Conservation (phyloP, 1,140 invertebrate genomes). For the Myzus persicae region DNA sequence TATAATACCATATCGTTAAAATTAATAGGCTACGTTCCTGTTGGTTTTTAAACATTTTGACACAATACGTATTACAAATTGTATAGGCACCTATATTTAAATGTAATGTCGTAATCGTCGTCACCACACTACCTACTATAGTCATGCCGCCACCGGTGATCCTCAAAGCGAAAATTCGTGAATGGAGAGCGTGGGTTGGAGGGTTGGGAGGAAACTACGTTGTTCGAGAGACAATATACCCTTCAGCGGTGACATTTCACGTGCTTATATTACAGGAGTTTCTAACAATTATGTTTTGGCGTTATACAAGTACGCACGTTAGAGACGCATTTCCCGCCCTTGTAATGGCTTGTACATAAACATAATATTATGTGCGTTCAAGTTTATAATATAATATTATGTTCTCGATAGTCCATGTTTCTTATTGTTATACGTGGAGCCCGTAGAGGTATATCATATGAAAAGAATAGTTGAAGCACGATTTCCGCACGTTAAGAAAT, state of each 20-base stretch:
- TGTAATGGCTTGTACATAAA: not conserved
- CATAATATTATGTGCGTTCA: not conserved
- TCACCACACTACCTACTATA: not conserved
- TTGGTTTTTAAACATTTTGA: no score
- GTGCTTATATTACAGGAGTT: no score
- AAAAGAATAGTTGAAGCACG: not conserved
- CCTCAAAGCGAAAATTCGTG: not conserved
- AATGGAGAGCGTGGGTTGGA: not conserved
- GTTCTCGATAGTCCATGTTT: not conserved
- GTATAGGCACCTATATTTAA: no score
- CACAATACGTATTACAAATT: no score
- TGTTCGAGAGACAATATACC: not conserved
- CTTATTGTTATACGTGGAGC: not conserved
- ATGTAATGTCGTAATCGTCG: not conserved
- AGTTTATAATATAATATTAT: not conserved
- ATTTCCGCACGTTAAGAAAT: not conserved
- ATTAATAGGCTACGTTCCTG: no score
- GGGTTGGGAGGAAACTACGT: not conserved
- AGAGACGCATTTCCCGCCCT: not conserved
- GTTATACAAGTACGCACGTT: not conserved
- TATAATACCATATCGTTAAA: no score
- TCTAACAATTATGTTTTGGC: constrained; percentile 27
- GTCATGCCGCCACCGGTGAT: not conserved
- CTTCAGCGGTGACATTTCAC: not conserved
- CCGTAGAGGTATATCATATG: not conserved